Evolutionary conservation across 2,888 invertebrate species (phyloP).

Genomic region (Ariolimax columbianus): DNA sequence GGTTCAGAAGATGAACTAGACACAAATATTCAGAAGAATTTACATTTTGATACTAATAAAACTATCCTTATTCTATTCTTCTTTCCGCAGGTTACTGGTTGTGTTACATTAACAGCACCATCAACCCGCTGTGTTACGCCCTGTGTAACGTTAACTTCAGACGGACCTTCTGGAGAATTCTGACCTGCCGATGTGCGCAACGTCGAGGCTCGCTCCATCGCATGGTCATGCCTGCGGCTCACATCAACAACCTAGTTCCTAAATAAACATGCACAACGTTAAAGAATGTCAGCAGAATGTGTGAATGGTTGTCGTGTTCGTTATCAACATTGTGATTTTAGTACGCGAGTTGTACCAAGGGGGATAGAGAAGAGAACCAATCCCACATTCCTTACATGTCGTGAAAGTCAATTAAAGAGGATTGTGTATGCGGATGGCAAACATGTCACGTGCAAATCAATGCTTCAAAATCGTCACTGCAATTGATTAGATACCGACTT

Average conservation of each 20-base stretch:
- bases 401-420: too few species aligned
- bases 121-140: conserved; percentile 98
- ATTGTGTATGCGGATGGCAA: too few species aligned
- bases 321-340: too few species aligned
- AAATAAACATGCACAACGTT: background rate
- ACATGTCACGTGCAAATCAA: too few species aligned
- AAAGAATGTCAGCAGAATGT: background rate
- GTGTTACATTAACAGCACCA: conserved; percentile 99
- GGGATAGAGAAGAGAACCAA: too few species aligned
- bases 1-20: too few species aligned
- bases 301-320: background rate
- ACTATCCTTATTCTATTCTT: conserved; percentile 62
- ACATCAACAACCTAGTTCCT: conserved; percentile 55
- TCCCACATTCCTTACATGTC: too few species aligned
- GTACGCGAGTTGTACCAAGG: too few species aligned
- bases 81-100: conserved; percentile 88
- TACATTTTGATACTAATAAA: too few species aligned
- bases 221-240: conserved; percentile 54
- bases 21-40: too few species aligned
- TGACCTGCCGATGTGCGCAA: conserved; percentile 67
- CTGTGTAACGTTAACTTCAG: conserved; percentile 98
- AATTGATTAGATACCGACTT: too few species aligned
- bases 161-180: conserved; percentile 85
- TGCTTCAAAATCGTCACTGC: too few species aligned
- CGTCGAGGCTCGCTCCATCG: conserved; percentile 54